phyloP scores from a whole-genome alignment of 64 coral and sea anemone species.

The Pocillopora damicornis region DNA sequence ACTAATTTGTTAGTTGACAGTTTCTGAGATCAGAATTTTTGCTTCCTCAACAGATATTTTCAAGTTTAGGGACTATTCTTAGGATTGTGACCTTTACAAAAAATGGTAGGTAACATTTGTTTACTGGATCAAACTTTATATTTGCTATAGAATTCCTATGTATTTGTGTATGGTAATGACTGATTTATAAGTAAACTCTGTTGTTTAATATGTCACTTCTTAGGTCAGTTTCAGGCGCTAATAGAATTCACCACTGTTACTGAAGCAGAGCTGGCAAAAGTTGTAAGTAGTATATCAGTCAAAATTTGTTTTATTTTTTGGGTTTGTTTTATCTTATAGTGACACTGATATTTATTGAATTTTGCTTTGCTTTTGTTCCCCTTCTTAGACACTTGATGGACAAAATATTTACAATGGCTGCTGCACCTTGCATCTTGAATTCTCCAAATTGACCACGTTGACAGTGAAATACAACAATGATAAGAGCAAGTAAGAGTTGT shows the following conservation, averaged over 20 bases:
- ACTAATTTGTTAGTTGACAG: no score
- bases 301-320: neutral
- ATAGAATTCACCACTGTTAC: slow-evolving; percentile 71
- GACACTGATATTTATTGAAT: neutral
- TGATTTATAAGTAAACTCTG: neutral
- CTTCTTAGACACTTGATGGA: slow-evolving; percentile 78
- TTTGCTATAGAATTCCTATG: neutral
- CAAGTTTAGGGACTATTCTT: slow-evolving; percentile 84
- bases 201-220: slow-evolving; percentile 11
- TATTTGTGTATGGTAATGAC: neutral
- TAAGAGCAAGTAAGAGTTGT: slow-evolving; percentile 76
- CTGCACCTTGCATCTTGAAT: slow-evolving; percentile 85
- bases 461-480: slow-evolving; percentile 99
- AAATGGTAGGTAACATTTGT: slow-evolving; percentile 66
- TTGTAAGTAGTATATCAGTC: slow-evolving; percentile 44
- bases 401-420: slow-evolving; percentile 99
- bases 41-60: slow-evolving; percentile 78
- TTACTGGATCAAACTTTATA: neutral
- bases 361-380: neutral
- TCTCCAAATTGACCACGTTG: slow-evolving; percentile 77
- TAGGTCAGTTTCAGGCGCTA: slow-evolving; percentile 88
- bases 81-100: slow-evolving; percentile 95
- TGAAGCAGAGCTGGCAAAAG: slow-evolving; percentile 82
- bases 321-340: neutral
- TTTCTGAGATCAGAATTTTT: neutral